Base-by-base conservation (phyloP, 2,113 vertebrate species). In the Oreochromis tanganicae region DNA sequence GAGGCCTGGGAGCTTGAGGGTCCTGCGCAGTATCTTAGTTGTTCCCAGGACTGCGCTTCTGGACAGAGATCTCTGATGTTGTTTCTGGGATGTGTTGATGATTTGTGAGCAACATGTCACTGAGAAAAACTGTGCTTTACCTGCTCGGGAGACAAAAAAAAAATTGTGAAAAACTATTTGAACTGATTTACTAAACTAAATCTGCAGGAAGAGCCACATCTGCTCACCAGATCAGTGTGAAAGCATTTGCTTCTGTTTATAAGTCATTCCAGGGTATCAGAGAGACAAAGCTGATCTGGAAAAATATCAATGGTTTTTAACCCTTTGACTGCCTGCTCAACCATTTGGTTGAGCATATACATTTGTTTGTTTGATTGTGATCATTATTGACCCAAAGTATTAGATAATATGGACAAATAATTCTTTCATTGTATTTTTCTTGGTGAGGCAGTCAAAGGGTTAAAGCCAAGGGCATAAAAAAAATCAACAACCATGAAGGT, bases 171-270 rank as follows among this genome's bases (percentile, higher is more conserved):
- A 88, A 86, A 89, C 29, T 5, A 73, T 88, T 75, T 84, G 61
- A 90, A 89, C 75, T 88, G 81, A 86, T 88, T 87, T 83, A 75
- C 50, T 63, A 29, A 91, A 88, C 24, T 32, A 75, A 92, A 91
- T 86, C 24, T 84, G 61, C 34, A 55, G 32, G 55, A 50, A 56
- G 24, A 87, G 4, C 55, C 86, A 93, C 94, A 94, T 93, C 91
- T 94, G 94, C 56, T 24, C 36, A 27, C 89, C 94, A 93, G 92
- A 93, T 89, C 90, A 79, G 55, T 4, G 4, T 57, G 80, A 89
- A 88, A 89, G 78, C 82, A 81, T 94, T 92, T 88, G 92, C 89
- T 91, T 93, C 89, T 93, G 90, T 87, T 93, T 87, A 84, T 92
- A 79, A 81, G 87, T 36, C 38, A 83, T 85, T 93, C 83, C 87